Evolutionary conservation across 2,113 vertebrate genomes (phyloP), one percentile per base, ranked within the genome.

Genomic region (Zeus faber): DNA sequence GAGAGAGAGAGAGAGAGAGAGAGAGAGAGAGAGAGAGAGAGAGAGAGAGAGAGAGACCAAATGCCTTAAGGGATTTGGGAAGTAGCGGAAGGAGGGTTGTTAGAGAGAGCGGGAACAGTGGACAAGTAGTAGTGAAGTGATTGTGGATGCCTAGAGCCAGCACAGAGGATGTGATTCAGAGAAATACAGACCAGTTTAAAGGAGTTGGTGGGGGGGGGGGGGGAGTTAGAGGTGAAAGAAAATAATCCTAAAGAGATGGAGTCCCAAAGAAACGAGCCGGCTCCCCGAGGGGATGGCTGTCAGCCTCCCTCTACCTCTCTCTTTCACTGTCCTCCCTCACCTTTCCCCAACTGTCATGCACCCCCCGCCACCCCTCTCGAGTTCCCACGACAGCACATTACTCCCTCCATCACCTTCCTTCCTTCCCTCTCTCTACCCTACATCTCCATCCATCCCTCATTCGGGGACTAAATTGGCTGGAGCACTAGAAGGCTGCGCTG

Each of bases 391-490:
- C 75, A 78, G 74, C 62, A 67, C 76, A 77, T 80, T 80, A 69
- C 72, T 80, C 55, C 66, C 75, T 73, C 77, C 61, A 76, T 86
- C 76, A 71, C 79, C 69, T 76, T 50, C 58, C 71, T 65, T 76
- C 78, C 39, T 18, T 41, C 45, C 35, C 48, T 10, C 54, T 63
- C 45, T 46, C 39, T 29, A n/a, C 49, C 2, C 22, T 33, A 77
- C 69, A 73, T 78, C 74, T 82, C 65, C 67, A 80, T 73, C 78
- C 57, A 66, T 76, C 63, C 50, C 74, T 73, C 75, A 72, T 69
- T 75, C 48, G 2, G 58, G 49, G 60, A 54, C 67, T 85, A 77
- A 84, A 85, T 82, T 83, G 81, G 70, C 72, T 70, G 72, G 72
- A 85, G 79, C 77, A 47, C 70, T 82, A 69, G 60, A 62, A 67